Evolutionary conservation across 2,888 invertebrate species (phyloP).

Genomic region (Nomada flava): DNA sequence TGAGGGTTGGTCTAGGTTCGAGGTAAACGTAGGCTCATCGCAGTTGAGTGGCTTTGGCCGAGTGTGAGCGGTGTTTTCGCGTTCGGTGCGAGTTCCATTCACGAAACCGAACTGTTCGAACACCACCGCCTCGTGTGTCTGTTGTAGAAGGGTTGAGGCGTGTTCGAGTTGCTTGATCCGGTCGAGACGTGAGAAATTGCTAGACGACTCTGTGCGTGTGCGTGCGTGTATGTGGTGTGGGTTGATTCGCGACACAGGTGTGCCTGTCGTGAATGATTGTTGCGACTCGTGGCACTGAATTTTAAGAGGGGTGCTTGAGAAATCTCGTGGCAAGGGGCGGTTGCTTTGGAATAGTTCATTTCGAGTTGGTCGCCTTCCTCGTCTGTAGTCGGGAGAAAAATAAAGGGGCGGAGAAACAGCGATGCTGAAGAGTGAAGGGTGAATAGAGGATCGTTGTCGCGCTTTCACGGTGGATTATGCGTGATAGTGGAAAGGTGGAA

Average conservation of each 20-base stretch:
- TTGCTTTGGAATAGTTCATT: slow-evolving; percentile 36
- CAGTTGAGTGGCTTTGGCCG: slow-evolving; percentile 60
- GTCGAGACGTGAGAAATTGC: background rate
- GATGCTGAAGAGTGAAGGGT: slow-evolving; percentile 4
- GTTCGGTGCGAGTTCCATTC: slow-evolving; percentile 68
- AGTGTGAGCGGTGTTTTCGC: slow-evolving; percentile 54
- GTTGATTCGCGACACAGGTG: slow-evolving; percentile 23
- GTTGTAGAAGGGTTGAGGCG: slow-evolving; percentile 18
- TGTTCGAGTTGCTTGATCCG: background rate
- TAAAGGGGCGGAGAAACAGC: background rate
- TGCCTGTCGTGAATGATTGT: slow-evolving; percentile 32
- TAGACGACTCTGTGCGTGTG: too few relatives aligned
- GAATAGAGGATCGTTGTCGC: background rate
- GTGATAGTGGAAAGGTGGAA: slow-evolving; percentile 67
- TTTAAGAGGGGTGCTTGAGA: background rate
- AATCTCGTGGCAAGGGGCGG: slow-evolving; percentile 8
- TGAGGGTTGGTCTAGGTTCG: slow-evolving; percentile 27
- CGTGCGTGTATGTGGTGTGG: background rate
- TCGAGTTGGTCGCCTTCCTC: background rate
- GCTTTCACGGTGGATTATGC: slow-evolving; percentile 59
- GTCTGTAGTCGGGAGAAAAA: background rate
- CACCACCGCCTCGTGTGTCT: slow-evolving; percentile 35
- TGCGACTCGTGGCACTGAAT: slow-evolving; percentile 16
- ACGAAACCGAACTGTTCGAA: slow-evolving; percentile 46
- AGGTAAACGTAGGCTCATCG: slow-evolving; percentile 67